Percentiles rank a stretch among this genome's conserved stretches.
Conservation (phyloP, 2,113 vertebrate species). For the Geococcyx californianus region DNA sequence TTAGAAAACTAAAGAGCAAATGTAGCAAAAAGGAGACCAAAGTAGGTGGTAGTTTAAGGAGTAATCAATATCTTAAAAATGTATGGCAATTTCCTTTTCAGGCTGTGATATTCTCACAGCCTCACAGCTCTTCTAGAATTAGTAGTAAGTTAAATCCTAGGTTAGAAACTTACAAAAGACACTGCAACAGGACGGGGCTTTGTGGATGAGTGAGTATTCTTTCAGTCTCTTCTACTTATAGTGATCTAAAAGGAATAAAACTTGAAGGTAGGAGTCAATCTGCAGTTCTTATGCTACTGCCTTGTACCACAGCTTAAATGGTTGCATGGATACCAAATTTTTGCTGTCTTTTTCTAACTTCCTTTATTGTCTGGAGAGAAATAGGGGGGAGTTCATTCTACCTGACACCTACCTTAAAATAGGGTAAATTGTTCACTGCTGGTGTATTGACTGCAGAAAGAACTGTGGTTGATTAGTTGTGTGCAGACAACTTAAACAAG, state of each 20-base stretch:
- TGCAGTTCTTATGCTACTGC: background rate
- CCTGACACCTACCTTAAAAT: background rate
- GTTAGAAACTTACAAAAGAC: background rate
- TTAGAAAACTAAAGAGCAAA: slow-evolving; percentile 35
- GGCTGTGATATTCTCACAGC: background rate
- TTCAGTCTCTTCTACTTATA: background rate
- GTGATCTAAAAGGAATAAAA: background rate
- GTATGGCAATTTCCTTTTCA: background rate
- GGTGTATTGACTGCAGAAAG: background rate
- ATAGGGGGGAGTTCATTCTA: background rate
- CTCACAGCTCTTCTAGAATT: background rate
- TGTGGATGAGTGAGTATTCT: background rate
- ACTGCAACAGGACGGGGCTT: background rate
- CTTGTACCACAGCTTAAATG: background rate
- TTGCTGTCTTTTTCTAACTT: background rate
- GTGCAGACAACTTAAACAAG: background rate
- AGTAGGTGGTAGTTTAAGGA: background rate
- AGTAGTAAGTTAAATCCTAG: background rate
- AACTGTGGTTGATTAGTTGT: background rate
- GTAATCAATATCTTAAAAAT: slow-evolving; percentile 18
- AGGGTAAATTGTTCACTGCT: background rate
- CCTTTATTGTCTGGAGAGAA: background rate
- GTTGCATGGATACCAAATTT: background rate
- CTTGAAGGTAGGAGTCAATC: background rate
- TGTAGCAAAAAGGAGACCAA: slow-evolving; percentile 5